Base-by-base conservation (phyloP, 2,888 invertebrate genomes). In the Pyralis farinalis region DNA sequence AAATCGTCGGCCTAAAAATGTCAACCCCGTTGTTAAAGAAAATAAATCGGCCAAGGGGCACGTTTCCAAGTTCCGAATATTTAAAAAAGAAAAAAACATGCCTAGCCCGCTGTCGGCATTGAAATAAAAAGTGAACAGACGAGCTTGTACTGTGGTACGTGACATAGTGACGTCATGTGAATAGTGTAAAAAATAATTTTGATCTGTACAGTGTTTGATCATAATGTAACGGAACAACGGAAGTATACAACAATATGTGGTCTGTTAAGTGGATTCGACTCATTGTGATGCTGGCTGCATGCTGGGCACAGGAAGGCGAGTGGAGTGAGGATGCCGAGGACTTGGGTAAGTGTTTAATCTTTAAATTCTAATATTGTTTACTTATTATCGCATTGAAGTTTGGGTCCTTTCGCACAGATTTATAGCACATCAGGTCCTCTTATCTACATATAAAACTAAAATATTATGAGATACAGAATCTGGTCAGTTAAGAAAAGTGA, bases 281-380 rank as follows among this genome's bases (percentile, higher is more conserved):
- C 58, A 42, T 85, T 46, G 72, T 88, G 66, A 74, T 86, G 73
- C 69, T 87, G 51, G 80, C 83, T 20, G 84, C 80, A 11, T 81
- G 84, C 65, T 84, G 84, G 75, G 87, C 87, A 33, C 86, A 88
- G 54, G 87, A 88, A 42, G 86, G 86, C 12, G 88, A 88, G 58
- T 88, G 88, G 88, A 87, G 85, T 34, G 88, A 88, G 47, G 88
- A 88, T 47, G 87, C 87, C 7, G 87, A 88, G 51, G 87, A 88
- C 37, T 61, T 88, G 36, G 87, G 88, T 87, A 55, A 76, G 82
- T 44, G 33, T 8, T 38, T 7, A n/a, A n/a, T n/a, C n/a, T n/a
- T n/a, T n/a, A n/a, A n/a, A n/a, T n/a, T n/a, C n/a, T n/a, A n/a
- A n/a, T n/a, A n/a, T n/a, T n/a, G n/a, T n/a, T n/a, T n/a, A n/a